Percentiles rank a stretch among this genome's conserved stretches.
These are phyloP conservation scores for Eristalis pertinax DNA, from an alignment of 2,888 invertebrate genomes.

Conservation along the genomic window DNA sequence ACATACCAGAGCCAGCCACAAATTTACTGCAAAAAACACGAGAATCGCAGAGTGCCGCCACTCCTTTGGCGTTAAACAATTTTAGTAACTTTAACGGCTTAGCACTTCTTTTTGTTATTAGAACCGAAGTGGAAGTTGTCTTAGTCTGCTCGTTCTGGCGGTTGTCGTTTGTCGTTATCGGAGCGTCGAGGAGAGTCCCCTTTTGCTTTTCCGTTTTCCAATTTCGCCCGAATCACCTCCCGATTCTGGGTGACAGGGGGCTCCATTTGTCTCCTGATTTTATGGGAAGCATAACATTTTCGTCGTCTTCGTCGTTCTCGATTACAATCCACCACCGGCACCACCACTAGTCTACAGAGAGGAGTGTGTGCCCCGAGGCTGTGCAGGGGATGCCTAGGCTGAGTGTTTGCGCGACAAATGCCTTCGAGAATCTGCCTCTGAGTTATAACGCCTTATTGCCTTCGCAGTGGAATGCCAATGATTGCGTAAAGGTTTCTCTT, in stretches of 20 bases:
- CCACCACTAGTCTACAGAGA: not conserved
- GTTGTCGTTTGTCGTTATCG: not conserved
- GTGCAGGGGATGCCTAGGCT: not conserved
- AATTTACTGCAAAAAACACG: slow-evolving; percentile 26
- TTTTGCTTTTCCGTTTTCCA: slow-evolving; percentile 34
- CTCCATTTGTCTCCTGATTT: slow-evolving; percentile 62
- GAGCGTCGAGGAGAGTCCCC: not conserved
- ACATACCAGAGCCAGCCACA: not conserved
- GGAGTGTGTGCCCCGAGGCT: not conserved
- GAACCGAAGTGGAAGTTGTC: not conserved
- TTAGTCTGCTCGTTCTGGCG: not conserved
- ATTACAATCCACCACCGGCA: slow-evolving; percentile 35
- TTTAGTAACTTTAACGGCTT: slow-evolving; percentile 54
- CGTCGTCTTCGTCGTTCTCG: slow-evolving; percentile 13
- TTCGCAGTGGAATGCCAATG: slow-evolving; percentile 36
- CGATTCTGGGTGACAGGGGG: slow-evolving; percentile 5
- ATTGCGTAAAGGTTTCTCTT: slow-evolving; percentile 45
- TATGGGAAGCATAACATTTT: slow-evolving; percentile 57
- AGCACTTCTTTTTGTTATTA: slow-evolving; percentile 38
- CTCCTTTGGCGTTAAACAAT: slow-evolving; percentile 39
- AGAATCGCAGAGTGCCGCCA: not conserved
- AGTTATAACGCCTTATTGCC: slow-evolving; percentile 52
- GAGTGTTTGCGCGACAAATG: not conserved
- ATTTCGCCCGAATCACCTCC: slow-evolving; percentile 39
- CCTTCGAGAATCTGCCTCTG: slow-evolving; percentile 44